These are phyloP conservation scores for Sepioteuthis lessoniana DNA, from an alignment of 2,888 invertebrate genomes.

Conservation along the genomic window DNA sequence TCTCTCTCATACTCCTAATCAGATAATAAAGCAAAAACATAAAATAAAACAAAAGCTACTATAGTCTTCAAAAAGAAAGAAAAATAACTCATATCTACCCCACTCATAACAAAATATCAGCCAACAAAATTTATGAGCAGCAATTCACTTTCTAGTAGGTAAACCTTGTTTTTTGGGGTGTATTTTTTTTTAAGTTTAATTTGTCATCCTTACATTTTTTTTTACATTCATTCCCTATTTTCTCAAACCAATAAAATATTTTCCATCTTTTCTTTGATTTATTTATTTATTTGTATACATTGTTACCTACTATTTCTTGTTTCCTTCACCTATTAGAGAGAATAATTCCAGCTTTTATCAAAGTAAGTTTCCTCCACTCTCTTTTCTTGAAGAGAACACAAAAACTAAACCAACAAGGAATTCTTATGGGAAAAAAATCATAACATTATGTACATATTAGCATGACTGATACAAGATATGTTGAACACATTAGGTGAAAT, in stretches of 20 bases:
- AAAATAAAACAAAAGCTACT: neutral
- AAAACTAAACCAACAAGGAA: neutral
- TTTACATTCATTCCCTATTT: too few species aligned
- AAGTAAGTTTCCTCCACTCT: too few species aligned
- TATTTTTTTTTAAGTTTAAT: too few species aligned
- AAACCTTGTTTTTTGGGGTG: neutral
- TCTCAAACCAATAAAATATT: too few species aligned
- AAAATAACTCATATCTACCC: neutral
- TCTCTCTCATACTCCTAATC: neutral
- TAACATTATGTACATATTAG: neutral
- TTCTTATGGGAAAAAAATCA: neutral
- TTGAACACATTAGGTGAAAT: neutral
- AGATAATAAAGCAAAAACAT: neutral
- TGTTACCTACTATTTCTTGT: neutral
- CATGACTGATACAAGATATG: neutral
- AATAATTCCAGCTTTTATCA: neutral
- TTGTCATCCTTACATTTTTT: too few species aligned
- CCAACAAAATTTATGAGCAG: constrained; percentile 12
- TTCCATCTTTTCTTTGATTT: neutral
- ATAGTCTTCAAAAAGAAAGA: neutral
- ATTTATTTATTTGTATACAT: neutral
- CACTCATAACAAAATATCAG: neutral
- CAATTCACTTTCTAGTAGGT: neutral
- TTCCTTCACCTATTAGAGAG: neutral
- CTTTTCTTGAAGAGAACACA: too few species aligned